These are phyloP conservation scores for Dasypus novemcinctus DNA, from an alignment of 2,113 vertebrate species.

Conservation along the genomic window DNA sequence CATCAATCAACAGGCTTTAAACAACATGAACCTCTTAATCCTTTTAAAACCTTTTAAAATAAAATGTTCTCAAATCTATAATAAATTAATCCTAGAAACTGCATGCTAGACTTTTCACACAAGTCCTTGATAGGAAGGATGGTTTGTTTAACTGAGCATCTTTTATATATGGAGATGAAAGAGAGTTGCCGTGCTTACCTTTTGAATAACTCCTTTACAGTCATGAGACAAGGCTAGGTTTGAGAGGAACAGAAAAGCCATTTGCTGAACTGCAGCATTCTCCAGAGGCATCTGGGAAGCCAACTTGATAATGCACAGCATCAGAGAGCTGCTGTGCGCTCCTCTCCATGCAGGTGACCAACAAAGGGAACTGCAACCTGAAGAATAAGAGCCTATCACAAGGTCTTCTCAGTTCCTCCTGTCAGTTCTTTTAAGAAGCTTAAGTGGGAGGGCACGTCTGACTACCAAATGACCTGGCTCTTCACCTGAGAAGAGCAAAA, in stretches of 20 bases:
- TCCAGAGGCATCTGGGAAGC: conserved; percentile 86
- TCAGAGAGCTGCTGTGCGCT: conserved; percentile 84
- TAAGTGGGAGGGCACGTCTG: not conserved
- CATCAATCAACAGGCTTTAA: not conserved
- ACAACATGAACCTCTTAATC: not conserved
- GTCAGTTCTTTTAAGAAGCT: not conserved
- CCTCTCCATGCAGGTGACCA: conserved; percentile 77
- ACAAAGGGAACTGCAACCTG: conserved; percentile 93
- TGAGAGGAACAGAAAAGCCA: conserved; percentile 90
- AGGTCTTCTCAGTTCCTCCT: not conserved
- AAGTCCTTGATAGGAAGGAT: too few relatives aligned
- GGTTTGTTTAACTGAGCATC: not conserved
- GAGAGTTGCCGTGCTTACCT: conserved; percentile 82
- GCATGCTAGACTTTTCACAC: not conserved
- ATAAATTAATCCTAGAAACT: not conserved
- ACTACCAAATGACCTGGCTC: not conserved
- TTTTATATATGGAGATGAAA: not conserved
- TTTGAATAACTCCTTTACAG: conserved; percentile 92
- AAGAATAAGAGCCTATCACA: conserved; percentile 55
- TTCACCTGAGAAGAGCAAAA: not conserved
- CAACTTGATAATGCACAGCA: conserved; percentile 91
- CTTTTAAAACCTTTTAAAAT: not conserved
- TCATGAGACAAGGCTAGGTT: conserved; percentile 94
- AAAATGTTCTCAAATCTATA: not conserved
- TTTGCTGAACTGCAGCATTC: conserved; percentile 85